Base-by-base conservation (phyloP, 2,113 vertebrate species). In the Taurulus bubalis region DNA sequence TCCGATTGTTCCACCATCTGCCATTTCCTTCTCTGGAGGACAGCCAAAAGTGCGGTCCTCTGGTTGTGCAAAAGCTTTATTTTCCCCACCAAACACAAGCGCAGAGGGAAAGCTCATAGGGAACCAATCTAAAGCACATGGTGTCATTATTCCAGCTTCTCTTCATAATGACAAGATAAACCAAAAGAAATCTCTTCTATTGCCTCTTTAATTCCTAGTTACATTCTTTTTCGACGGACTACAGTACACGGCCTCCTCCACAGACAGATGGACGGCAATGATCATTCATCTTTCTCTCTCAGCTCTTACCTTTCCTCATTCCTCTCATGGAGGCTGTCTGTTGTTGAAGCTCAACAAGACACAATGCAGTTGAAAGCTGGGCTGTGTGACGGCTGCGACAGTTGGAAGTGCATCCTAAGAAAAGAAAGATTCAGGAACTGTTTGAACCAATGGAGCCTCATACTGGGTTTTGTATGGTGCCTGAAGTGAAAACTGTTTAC, bases 401-500 rank as follows among this genome's bases (percentile, higher is more conserved):
- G 72, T 81, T 82, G 38, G 76, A 80, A 80, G 79, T 70, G 53
- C 30, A 24, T 10, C n/a, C 51, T 51, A 64, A 49, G 18, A 66
- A 76, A 53, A 71, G 65, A 34, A 5, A 26, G 28, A 14, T 28
- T 15, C 5, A 14, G 40, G 28, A 70, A 24, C 20, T 7, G 56
- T 79, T 72, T 77, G 28, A 78, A 42, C 11, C 51, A 4, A 34
- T 6, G 2, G 42, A 78, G 53, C 49, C 11, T 40, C 59, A n/a
- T 24, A 38, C 51, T 71, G 71, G 40, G 63, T 77, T 84, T 42
- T 63, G 26, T 59, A 16, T 64, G 62, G 24, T 11, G 18, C 72
- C 72, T 69, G 42, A 68, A 80, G 79, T 75, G 55, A 69, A 76
- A 82, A 65, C 36, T 45, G 40, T 79, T 79, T 79, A 53, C 47